Conservation (phyloP, 2,113 vertebrate species). For the Eretmodus cyanostictus region DNA sequence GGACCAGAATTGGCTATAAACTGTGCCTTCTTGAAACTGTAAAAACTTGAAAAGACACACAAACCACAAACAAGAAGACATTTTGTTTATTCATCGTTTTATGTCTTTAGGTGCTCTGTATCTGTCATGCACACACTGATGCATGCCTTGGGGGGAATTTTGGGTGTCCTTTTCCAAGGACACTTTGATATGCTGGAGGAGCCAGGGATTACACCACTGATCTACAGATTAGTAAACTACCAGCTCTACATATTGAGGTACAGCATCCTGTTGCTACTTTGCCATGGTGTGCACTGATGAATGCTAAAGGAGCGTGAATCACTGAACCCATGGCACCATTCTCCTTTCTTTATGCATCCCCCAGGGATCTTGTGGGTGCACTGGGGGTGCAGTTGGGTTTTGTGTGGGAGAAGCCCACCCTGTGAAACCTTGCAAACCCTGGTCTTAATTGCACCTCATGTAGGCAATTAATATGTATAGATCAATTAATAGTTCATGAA, state of each 20-base stretch:
- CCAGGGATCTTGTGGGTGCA: not conserved
- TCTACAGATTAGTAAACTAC: not conserved
- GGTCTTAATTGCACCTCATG: not conserved
- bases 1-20: not conserved
- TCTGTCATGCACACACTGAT: not conserved
- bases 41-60: not conserved
- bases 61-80: not conserved
- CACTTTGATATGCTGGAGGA: not conserved
- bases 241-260: not conserved
- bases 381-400: not conserved
- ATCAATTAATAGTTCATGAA: not conserved
- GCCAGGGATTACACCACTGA: not conserved
- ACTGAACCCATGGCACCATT: not conserved
- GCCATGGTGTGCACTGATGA: not conserved
- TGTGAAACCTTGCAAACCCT: not conserved
- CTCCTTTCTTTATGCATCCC: not conserved
- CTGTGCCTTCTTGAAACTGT: not conserved
- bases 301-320: not conserved
- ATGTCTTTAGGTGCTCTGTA: not conserved
- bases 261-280: not conserved
- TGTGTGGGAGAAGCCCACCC: not conserved
- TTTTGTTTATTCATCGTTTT: not conserved
- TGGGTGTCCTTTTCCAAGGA: not conserved
- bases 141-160: not conserved
- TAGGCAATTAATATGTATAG: not conserved